A percentile compares a stretch with the other conserved stretches of the same genome.
phyloP scores from a whole-genome alignment of 1,140 invertebrate species.

The Cylas formicarius region DNA sequence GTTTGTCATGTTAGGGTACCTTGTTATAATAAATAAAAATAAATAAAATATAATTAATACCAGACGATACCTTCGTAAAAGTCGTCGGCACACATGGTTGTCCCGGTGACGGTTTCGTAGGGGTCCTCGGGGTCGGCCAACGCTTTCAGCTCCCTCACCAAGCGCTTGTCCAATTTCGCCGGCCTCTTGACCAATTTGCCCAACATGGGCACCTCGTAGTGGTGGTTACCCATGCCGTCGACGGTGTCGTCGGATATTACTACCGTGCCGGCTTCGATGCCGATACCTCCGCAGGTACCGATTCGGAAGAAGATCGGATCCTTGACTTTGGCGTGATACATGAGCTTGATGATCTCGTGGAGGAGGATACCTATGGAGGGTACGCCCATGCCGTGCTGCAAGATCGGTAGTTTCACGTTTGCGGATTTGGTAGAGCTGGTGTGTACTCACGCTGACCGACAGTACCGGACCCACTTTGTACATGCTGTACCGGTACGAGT shows the following conservation, averaged over 20 bases:
- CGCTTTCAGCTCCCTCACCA: constrained; percentile 70
- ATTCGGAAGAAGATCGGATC: constrained; percentile 73
- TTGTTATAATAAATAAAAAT: too few species aligned
- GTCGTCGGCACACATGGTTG: constrained; percentile 91
- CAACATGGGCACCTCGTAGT: constrained; percentile 68
- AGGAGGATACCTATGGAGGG: constrained; percentile 72
- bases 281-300: constrained; percentile 76
- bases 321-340: constrained; percentile 63
- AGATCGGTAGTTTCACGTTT: constrained; percentile 15
- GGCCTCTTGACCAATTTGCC: constrained; percentile 78
- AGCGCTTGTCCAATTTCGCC: constrained; percentile 70
- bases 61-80: constrained; percentile 86
- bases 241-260: constrained; percentile 64
- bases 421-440: not conserved
- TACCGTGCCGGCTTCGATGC: constrained; percentile 63
- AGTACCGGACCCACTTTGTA: constrained; percentile 95
- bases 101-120: constrained; percentile 81
- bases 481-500: constrained; percentile 92
- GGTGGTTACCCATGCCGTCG: constrained; percentile 58
- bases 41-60: constrained; percentile 1
- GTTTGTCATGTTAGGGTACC: too few species aligned
- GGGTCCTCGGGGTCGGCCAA: constrained; percentile 69
- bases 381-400: constrained; percentile 77
- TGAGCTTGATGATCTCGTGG: constrained; percentile 75
- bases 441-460: constrained; percentile 76